Percentiles rank a stretch among this genome's conserved stretches.
Evolutionary conservation across 2,797 vertebrate genomes (phyloP).

Genomic region (Phoeniculus purpureus): DNA sequence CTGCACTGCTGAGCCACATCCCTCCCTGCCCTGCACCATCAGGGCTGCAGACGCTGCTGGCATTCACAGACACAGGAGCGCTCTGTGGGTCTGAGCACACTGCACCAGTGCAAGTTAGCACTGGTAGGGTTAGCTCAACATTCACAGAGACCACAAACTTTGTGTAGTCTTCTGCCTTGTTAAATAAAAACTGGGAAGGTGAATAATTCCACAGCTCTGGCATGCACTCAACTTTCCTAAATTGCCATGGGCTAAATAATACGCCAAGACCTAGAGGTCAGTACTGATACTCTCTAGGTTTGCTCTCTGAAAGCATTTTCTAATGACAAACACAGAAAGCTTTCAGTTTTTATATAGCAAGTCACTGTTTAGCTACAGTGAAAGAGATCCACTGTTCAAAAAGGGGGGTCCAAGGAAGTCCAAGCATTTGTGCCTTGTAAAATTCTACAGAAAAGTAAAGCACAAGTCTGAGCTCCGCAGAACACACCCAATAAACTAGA

Average conservation of each 20-base stretch:
- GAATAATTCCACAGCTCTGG: not conserved
- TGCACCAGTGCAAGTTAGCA: not conserved
- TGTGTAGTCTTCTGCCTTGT: not conserved
- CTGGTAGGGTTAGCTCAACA: not conserved
- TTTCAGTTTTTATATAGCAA: not conserved
- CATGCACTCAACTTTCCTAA: not conserved
- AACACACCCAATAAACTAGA: not conserved
- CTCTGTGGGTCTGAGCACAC: not conserved
- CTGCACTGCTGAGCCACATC: not conserved
- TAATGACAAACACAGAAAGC: not conserved
- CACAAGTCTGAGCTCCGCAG: not conserved
- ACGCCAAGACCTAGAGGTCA: not conserved
- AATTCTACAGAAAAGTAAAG: not conserved
- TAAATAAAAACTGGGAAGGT: not conserved
- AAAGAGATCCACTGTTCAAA: not conserved
- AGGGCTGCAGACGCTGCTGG: not conserved
- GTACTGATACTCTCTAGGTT: not conserved
- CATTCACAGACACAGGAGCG: rapidly evolving
- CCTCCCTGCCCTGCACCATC: not conserved
- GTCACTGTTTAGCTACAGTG: not conserved
- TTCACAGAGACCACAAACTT: not conserved
- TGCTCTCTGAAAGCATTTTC: not conserved
- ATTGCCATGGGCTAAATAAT: not conserved
- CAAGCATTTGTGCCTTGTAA: not conserved
- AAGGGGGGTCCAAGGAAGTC: not conserved